Conservation (phyloP, 2,888 invertebrate species). For the Theodoxus fluviatilis region DNA sequence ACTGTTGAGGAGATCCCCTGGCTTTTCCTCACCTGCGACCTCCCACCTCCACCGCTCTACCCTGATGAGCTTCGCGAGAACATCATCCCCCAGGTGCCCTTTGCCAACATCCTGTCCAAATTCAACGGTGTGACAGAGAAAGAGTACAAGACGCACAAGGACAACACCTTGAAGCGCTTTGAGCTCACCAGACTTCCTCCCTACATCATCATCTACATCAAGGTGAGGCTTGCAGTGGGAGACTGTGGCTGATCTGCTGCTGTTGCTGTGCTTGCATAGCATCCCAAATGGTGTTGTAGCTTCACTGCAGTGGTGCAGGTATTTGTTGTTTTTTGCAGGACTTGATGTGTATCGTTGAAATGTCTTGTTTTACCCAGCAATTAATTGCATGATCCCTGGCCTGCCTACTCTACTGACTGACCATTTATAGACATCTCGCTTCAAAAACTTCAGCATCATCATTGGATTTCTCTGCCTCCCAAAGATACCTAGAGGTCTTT, state of each 20-base stretch:
- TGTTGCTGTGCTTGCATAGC: not conserved
- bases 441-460: too few relatives aligned
- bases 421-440: too few relatives aligned
- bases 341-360: not conserved
- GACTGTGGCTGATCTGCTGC: too few relatives aligned
- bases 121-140: conserved; percentile 95
- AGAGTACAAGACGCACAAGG: conserved; percentile 99
- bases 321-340: not conserved
- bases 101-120: conserved; percentile 91
- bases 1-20: conserved; percentile 89
- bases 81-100: conserved; percentile 97
- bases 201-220: conserved; percentile 93
- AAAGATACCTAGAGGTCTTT: too few relatives aligned
- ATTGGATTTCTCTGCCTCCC: too few relatives aligned
- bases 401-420: too few relatives aligned
- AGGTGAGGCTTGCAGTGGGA: too few relatives aligned
- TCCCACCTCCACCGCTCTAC: conserved; percentile 93
- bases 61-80: conserved; percentile 98
- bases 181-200: conserved; percentile 92
- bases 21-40: conserved; percentile 93
- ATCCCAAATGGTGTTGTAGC: too few relatives aligned
- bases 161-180: conserved; percentile 95
- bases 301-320: too few relatives aligned
- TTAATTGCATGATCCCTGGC: too few relatives aligned
- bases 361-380: not conserved